Conservation (phyloP, 2,113 vertebrate species). For the Speoplatyrhinus poulsoni region DNA sequence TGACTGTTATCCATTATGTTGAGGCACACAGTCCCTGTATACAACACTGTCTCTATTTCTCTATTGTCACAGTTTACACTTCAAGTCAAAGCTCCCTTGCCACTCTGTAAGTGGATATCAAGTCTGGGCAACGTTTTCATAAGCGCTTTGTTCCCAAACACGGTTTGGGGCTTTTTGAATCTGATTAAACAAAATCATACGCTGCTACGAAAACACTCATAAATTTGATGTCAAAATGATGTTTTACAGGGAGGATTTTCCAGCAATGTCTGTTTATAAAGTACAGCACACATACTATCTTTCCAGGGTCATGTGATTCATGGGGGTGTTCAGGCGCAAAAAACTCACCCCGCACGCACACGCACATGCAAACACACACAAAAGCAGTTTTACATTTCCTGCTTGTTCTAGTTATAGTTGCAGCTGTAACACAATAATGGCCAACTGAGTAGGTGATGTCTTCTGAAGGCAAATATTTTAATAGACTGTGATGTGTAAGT, state of each 20-base stretch:
- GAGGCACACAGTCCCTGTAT: no score
- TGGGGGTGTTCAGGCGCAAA: conserved; percentile 1
- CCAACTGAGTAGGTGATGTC: conserved; percentile 3
- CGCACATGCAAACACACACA: conserved; percentile 12
- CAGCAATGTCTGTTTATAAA: conserved; percentile 59
- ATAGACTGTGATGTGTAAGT: background rate
- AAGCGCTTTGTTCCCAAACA: conserved; percentile 46
- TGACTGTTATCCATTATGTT: no score
- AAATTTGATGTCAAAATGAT: conserved; percentile 47
- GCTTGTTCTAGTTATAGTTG: background rate
- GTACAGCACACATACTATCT: conserved; percentile 29
- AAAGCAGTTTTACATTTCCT: background rate
- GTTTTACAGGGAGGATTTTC: conserved; percentile 54
- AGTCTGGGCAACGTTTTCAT: conserved; percentile 45
- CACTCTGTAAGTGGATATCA: conserved; percentile 43
- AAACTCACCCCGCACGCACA: conserved; percentile 2
- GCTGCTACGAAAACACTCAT: conserved; percentile 44
- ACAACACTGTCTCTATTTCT: conserved; percentile 13
- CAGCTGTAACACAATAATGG: background rate
- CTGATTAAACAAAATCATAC: conserved; percentile 64
- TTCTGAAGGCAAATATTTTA: conserved; percentile 1
- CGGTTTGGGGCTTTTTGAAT: conserved; percentile 40
- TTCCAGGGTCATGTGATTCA: conserved; percentile 11
- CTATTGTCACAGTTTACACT: conserved; percentile 2
- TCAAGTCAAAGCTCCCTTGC: conserved; percentile 19